Evolutionary conservation across 2,888 invertebrate species (phyloP).

Genomic region (Drosophila suboccidentalis): DNA sequence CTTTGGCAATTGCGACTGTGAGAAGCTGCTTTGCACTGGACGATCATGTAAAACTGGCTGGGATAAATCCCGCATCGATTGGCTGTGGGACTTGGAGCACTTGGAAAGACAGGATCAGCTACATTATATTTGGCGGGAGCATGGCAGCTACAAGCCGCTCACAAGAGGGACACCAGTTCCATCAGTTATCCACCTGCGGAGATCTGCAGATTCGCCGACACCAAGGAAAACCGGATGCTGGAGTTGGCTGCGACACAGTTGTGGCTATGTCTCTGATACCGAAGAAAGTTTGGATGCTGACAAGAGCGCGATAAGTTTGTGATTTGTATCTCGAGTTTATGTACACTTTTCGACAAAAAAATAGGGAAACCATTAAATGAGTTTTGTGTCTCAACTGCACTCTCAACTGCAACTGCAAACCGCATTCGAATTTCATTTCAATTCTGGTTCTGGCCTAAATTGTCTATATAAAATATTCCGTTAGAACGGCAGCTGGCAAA

Average conservation of each 20-base stretch:
- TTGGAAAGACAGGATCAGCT: slow-evolving; percentile 33
- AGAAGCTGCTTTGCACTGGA: slow-evolving; percentile 13
- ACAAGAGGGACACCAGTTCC: background rate
- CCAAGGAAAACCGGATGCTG: slow-evolving; percentile 29
- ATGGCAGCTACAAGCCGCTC: background rate
- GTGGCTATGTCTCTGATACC: slow-evolving; percentile 29
- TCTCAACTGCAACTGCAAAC: background rate
- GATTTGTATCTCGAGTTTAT: slow-evolving; percentile 10
- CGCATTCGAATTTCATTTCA: background rate
- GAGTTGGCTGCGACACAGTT: slow-evolving; percentile 44
- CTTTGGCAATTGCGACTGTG: slow-evolving; percentile 59
- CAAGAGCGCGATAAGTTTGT: slow-evolving; percentile 18
- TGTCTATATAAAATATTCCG: background rate
- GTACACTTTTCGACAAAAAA: slow-evolving; percentile 9
- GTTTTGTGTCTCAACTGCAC: background rate
- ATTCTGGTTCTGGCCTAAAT: background rate
- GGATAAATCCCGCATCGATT: slow-evolving; percentile 74
- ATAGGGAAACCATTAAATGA: background rate
- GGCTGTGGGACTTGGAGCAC: slow-evolving; percentile 72
- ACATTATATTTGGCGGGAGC: background rate
- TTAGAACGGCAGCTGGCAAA: background rate
- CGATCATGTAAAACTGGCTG: slow-evolving; percentile 40
- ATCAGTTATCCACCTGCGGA: background rate
- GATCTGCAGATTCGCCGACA: too few species aligned
- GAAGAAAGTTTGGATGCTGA: slow-evolving; percentile 29